A percentile compares a stretch with the other conserved stretches of the same genome.
Evolutionary conservation across 2,113 vertebrate species (phyloP).

Genomic region (Thoracochromis brauschi): DNA sequence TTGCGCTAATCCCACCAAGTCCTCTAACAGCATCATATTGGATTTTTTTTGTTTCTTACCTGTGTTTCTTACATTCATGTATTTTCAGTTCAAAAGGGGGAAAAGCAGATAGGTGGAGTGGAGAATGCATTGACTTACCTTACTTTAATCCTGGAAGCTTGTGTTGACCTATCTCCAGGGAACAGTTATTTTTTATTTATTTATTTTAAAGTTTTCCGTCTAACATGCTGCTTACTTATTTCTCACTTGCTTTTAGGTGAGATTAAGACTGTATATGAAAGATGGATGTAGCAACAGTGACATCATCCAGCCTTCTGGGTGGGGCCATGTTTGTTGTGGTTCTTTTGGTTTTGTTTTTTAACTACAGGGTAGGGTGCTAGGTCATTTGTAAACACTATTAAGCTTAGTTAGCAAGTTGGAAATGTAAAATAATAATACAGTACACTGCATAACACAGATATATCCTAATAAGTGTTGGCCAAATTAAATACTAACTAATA

Average conservation of each 20-base stretch:
- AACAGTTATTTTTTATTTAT: background rate
- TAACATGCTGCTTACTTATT: background rate
- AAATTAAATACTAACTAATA: background rate
- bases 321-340: background rate
- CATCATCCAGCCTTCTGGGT: background rate
- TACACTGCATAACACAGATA: background rate
- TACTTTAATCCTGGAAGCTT: background rate
- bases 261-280: background rate
- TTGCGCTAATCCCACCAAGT: background rate
- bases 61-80: background rate
- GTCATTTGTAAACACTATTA: background rate
- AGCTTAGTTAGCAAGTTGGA: background rate
- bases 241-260: background rate
- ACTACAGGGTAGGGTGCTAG: background rate
- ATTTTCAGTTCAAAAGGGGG: background rate
- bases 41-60: background rate
- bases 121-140: background rate
- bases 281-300: background rate
- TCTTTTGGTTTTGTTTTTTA: background rate
- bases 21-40: background rate
- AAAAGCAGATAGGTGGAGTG: background rate
- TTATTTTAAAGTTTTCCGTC: fast-evolving
- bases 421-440: background rate
- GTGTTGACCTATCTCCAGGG: background rate
- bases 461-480: background rate